Percentiles rank a stretch among this genome's conserved stretches.
Evolutionary conservation across 2,797 vertebrate genomes (phyloP).

Genomic region (Acanthurus lineatus): DNA sequence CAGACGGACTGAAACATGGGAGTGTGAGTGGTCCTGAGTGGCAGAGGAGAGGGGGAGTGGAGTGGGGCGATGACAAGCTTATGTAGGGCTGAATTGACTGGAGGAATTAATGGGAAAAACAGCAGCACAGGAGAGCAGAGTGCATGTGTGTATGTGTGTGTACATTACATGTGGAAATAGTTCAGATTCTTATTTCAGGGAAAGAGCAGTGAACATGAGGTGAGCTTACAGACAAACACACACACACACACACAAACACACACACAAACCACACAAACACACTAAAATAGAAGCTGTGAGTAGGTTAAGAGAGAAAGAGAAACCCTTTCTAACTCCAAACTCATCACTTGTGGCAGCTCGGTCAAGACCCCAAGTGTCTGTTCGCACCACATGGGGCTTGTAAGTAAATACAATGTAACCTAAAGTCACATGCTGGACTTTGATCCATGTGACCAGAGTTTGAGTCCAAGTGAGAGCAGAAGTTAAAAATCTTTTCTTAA

Average conservation of each 20-base stretch:
- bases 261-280: constrained; percentile 7
- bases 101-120: constrained; percentile 74
- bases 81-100: constrained; percentile 64
- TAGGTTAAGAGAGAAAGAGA: not conserved
- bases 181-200: constrained; percentile 45
- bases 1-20: constrained; percentile 64
- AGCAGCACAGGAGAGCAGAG: constrained; percentile 44
- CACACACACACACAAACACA: not conserved
- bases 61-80: constrained; percentile 72
- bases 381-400: too few relatives aligned
- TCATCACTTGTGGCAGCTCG: too few relatives aligned
- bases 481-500: too few relatives aligned
- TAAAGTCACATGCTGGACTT: too few relatives aligned
- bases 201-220: constrained; percentile 32
- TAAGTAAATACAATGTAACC: too few relatives aligned
- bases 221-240: constrained; percentile 28
- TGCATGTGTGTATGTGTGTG: constrained; percentile 17
- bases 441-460: too few relatives aligned
- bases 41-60: constrained; percentile 41
- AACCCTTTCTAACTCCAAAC: too few relatives aligned
- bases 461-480: too few relatives aligned
- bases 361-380: too few relatives aligned
- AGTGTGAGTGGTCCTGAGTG: constrained; percentile 63
- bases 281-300: constrained; percentile 42
- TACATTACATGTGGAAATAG: constrained; percentile 1